phyloP scores from a whole-genome alignment of 2,888 invertebrate genomes.

The Thera britannica region DNA sequence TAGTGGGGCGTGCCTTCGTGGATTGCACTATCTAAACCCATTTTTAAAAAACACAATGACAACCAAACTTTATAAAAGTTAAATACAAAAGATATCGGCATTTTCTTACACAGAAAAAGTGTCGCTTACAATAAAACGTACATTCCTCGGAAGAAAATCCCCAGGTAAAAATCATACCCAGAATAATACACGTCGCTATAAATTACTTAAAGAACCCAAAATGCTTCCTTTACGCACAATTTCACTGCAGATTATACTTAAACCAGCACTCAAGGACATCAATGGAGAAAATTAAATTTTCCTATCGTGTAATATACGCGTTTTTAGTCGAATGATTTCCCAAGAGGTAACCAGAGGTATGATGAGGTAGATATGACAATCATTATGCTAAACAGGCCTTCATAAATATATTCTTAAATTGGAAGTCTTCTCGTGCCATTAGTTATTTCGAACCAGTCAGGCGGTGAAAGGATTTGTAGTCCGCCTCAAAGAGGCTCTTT shows the following conservation, averaged over 20 bases:
- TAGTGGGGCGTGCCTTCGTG: too few relatives aligned
- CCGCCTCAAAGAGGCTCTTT: too few relatives aligned
- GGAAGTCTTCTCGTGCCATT: too few relatives aligned
- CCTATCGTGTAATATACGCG: constrained; percentile 45
- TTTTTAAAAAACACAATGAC: too few relatives aligned
- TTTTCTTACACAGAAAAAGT: neutral
- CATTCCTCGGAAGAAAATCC: neutral
- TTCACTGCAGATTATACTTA: constrained; percentile 35
- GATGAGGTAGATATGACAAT: constrained; percentile 4
- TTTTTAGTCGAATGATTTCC: constrained; percentile 69
- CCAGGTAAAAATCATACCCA: constrained; percentile 24
- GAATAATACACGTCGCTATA: constrained; percentile 16
- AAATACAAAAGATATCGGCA: neutral
- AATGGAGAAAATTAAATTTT: constrained; percentile 50
- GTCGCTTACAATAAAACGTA: constrained; percentile 1
- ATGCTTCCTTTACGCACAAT: constrained; percentile 33
- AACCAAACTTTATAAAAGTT: neutral
- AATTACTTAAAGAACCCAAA: constrained; percentile 25
- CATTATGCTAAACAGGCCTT: neutral
- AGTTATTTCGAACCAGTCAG: too few relatives aligned
- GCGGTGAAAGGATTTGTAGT: too few relatives aligned
- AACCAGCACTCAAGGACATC: constrained; percentile 34
- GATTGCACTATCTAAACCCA: too few relatives aligned
- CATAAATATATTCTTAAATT: too few relatives aligned
- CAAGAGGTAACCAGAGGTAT: constrained; percentile 51